Conservation (phyloP, 2,797 vertebrate genomes). For the Tragelaphus eurycerus region DNA sequence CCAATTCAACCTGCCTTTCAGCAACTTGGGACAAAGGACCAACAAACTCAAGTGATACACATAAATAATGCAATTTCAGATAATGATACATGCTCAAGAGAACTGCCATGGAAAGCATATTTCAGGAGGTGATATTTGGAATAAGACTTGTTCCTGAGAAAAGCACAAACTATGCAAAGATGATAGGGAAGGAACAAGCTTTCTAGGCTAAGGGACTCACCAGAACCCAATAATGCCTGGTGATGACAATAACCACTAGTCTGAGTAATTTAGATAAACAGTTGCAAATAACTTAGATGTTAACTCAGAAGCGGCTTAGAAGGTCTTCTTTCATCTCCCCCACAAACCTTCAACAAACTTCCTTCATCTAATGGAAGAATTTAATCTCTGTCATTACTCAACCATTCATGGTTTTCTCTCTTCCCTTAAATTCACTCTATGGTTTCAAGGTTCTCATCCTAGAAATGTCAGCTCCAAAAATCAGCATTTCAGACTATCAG, state of each 20-base stretch:
- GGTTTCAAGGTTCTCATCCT: background rate
- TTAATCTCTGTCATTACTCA: background rate
- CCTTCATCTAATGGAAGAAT: no score
- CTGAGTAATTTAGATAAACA: background rate
- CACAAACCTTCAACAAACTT: background rate
- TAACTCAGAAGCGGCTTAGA: no score
- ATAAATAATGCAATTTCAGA: background rate
- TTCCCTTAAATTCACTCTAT: background rate
- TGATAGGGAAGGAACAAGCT: no score
- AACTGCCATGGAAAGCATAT: background rate
- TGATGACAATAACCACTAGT: background rate
- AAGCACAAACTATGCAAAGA: background rate
- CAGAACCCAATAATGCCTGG: background rate
- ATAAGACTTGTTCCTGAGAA: background rate
- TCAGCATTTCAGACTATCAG: fast-evolving
- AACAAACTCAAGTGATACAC: background rate
- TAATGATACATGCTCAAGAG: fast-evolving
- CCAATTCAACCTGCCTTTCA: background rate
- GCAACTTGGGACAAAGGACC: background rate
- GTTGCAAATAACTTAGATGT: background rate
- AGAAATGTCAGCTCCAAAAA: no score
- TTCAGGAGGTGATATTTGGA: background rate
- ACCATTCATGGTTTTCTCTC: no score
- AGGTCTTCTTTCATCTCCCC: background rate
- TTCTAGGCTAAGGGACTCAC: no score